phyloP scores from a whole-genome alignment of 1,140 invertebrate genomes.

The Proales similis region DNA sequence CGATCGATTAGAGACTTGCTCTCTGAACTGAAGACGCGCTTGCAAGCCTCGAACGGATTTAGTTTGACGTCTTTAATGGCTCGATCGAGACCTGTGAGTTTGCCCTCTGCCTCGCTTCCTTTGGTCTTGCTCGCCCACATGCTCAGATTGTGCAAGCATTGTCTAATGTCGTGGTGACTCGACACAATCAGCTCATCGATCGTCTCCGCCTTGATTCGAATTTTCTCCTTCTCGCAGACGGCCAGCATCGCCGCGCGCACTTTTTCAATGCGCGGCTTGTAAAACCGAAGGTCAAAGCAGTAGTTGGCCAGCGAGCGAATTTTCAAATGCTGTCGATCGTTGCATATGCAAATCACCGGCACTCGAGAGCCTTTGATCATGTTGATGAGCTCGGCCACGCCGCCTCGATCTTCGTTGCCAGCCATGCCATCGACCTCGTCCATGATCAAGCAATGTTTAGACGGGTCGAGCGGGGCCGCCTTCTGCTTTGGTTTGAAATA shows the following conservation, averaged over 20 bases:
- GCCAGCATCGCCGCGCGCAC: slow-evolving; percentile 81
- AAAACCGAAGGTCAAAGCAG: slow-evolving; percentile 84
- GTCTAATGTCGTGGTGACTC: slow-evolving; percentile 84
- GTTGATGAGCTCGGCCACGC: slow-evolving; percentile 79
- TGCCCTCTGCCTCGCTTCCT: slow-evolving; percentile 54
- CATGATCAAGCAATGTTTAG: slow-evolving; percentile 84
- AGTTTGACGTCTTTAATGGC: slow-evolving; percentile 73
- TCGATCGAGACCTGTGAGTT: no score
- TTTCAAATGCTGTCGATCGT: slow-evolving; percentile 86
- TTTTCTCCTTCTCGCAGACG: slow-evolving; percentile 80
- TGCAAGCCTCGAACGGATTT: slow-evolving; percentile 85
- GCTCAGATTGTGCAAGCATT: slow-evolving; percentile 66
- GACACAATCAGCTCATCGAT: slow-evolving; percentile 75
- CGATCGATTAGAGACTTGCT: slow-evolving; percentile 61
- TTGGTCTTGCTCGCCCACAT: slow-evolving; percentile 63
- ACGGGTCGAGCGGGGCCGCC: slow-evolving; percentile 10
- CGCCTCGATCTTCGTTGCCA: slow-evolving; percentile 95
- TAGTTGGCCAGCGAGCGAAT: slow-evolving; percentile 86
- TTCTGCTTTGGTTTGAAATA: slow-evolving; percentile 29
- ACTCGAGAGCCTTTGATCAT: slow-evolving; percentile 82
- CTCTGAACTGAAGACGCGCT: slow-evolving; percentile 73
- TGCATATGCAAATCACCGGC: slow-evolving; percentile 97
- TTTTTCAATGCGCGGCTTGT: slow-evolving; percentile 73
- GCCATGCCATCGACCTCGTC: slow-evolving; percentile 99
- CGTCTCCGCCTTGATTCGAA: slow-evolving; percentile 65